These are phyloP conservation scores for Ormyrus nitidulus DNA, from an alignment of 2,888 invertebrate genomes.

Conservation along the genomic window DNA sequence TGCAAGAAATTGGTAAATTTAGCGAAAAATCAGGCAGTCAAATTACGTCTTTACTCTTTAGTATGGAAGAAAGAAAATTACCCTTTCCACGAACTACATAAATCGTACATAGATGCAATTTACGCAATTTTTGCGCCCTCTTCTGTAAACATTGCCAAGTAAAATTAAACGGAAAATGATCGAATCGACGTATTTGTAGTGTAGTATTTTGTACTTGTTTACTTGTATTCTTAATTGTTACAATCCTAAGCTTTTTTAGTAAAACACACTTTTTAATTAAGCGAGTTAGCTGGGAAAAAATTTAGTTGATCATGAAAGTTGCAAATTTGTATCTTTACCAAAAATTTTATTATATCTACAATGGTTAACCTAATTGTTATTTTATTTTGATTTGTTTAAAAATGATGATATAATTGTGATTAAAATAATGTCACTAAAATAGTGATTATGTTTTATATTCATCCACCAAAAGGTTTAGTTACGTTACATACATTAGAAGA, in stretches of 20 bases:
- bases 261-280: too few relatives aligned
- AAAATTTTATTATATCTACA: too few relatives aligned
- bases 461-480: constrained; percentile 78
- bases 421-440: too few relatives aligned
- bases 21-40: constrained; percentile 21
- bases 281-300: too few relatives aligned
- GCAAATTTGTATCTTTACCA: too few relatives aligned
- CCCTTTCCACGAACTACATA: constrained; percentile 30
- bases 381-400: too few relatives aligned
- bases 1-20: constrained; percentile 18
- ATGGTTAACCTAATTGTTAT: too few relatives aligned
- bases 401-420: too few relatives aligned
- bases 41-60: constrained; percentile 37
- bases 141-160: constrained; percentile 22
- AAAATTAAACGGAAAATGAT: constrained; percentile 28
- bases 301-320: too few relatives aligned
- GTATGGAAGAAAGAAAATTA: constrained; percentile 32
- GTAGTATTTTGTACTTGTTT: background rate
- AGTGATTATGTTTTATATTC: constrained; percentile 77
- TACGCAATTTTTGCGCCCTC: constrained; percentile 29
- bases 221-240: too few relatives aligned
- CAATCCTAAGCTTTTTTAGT: too few relatives aligned
- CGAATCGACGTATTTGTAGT: background rate
- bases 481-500: constrained; percentile 78
- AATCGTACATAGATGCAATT: background rate